A percentile compares a stretch with the other conserved stretches of the same genome.
phyloP scores from a whole-genome alignment of 23 tunicate species.

The Diplosoma virens region DNA sequence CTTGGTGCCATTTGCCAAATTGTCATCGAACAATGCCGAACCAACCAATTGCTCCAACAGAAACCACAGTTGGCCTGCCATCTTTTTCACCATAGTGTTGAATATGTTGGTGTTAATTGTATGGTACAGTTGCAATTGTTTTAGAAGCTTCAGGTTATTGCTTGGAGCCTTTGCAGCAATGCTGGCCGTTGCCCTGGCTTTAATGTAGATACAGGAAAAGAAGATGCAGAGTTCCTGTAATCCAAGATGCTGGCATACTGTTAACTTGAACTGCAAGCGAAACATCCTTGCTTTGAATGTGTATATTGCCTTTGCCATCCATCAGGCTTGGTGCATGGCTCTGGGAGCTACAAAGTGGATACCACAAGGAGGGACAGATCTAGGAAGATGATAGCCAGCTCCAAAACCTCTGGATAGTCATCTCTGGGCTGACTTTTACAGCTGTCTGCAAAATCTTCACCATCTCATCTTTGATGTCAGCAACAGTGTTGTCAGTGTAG shows the following conservation, averaged over 20 bases:
- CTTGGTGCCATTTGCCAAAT: too few species aligned
- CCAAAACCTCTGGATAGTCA: constrained; percentile 6
- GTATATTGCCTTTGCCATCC: constrained; percentile 28
- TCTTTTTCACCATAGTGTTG: constrained; percentile 2
- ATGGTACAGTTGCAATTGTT: not conserved
- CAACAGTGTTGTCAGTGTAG: not conserved
- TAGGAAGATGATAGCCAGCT: not conserved
- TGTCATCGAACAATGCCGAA: constrained; percentile 19
- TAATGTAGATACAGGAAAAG: not conserved
- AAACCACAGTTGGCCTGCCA: constrained; percentile 17
- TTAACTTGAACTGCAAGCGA: not conserved
- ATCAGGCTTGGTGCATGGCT: constrained; percentile 9
- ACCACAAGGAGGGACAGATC: constrained; percentile 7
- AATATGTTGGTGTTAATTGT: constrained; percentile 6
- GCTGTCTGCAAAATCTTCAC: constrained; percentile 8
- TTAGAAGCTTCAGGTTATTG: not conserved
- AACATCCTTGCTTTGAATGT: constrained; percentile 10
- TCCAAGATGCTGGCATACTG: not conserved
- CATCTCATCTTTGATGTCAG: constrained; percentile 3
- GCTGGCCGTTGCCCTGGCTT: not conserved
- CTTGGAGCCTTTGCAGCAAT: constrained; percentile 2
- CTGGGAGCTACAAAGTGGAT: constrained; percentile 18
- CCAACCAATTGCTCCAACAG: constrained; percentile 12
- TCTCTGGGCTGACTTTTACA: constrained; percentile 8
- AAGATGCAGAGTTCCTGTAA: constrained; percentile 17